phyloP scores from a whole-genome alignment of 2,113 vertebrate genomes.

The Cygnus buccinator region DNA sequence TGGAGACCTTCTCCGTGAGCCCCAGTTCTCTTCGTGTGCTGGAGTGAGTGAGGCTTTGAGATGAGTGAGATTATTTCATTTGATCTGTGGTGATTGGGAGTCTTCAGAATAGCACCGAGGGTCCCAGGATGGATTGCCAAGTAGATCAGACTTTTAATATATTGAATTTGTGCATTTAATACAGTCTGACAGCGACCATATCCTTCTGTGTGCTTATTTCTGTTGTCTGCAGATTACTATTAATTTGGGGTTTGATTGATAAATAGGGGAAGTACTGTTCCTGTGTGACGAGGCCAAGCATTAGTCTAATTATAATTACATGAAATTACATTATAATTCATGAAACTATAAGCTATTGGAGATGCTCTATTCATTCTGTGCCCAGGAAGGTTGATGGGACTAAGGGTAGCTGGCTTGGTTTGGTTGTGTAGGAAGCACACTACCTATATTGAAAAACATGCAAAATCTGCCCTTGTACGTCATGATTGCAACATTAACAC shows the following conservation, averaged over 20 bases:
- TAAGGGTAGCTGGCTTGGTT: background rate
- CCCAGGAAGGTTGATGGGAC: too few species aligned
- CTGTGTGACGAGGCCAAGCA: background rate
- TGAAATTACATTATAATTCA: too few species aligned
- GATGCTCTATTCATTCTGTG: background rate
- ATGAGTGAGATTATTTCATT: background rate
- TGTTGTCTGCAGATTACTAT: background rate
- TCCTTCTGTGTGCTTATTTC: background rate
- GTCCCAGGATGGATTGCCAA: background rate
- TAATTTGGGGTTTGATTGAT: background rate
- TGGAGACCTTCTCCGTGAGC: background rate
- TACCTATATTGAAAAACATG: background rate
- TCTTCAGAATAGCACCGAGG: background rate
- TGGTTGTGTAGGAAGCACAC: background rate
- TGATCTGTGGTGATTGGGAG: background rate
- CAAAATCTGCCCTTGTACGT: background rate
- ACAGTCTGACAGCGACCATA: accelerated
- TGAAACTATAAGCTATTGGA: background rate
- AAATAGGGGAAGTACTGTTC: background rate
- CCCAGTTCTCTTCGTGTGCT: background rate
- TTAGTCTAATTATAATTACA: background rate
- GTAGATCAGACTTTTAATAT: background rate
- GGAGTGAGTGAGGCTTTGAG: background rate
- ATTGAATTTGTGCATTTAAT: background rate
- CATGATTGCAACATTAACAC: background rate